Evolutionary conservation across 2,888 invertebrate species (phyloP).

Genomic region (Hypselothyrea guttata): DNA sequence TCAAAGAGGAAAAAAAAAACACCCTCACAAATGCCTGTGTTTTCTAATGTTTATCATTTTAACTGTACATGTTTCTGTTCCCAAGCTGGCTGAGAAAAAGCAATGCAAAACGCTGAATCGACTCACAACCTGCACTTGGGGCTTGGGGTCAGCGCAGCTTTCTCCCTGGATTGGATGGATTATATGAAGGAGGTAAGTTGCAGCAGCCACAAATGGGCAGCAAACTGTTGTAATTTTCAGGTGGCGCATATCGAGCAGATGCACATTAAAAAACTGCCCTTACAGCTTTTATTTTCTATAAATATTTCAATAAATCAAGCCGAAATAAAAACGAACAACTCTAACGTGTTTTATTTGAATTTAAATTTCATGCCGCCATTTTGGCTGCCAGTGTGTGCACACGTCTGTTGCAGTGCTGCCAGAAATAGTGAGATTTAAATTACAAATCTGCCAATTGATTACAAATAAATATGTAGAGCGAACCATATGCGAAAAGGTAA

Average conservation of each 20-base stretch:
- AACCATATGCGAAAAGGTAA: no score
- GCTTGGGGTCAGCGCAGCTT: conserved; percentile 10
- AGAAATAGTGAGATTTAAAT: no score
- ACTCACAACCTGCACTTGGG: conserved; percentile 16
- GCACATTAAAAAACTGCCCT: no score
- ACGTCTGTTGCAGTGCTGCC: no score
- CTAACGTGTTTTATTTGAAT: conserved; percentile 5
- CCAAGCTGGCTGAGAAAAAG: conserved; percentile 74
- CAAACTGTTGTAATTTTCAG: conserved; percentile 47
- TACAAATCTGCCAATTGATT: no score
- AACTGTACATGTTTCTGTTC: conserved; percentile 73
- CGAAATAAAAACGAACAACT: neutral
- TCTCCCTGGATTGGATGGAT: neutral
- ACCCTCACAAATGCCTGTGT: conserved; percentile 39
- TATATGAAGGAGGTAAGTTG: conserved; percentile 61
- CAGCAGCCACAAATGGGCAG: conserved; percentile 26
- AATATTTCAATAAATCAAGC: neutral
- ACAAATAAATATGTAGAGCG: no score
- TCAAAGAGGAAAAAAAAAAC: conserved; percentile 12
- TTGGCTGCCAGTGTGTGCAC: no score
- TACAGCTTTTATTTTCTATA: conserved; percentile 7
- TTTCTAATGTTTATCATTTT: conserved; percentile 40
- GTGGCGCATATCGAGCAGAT: conserved; percentile 2
- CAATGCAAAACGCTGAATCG: conserved; percentile 64
- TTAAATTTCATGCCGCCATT: neutral